Percentiles rank a stretch among this genome's conserved stretches.
Conservation (phyloP, 1,140 invertebrate species). For the Cydia splendana region DNA sequence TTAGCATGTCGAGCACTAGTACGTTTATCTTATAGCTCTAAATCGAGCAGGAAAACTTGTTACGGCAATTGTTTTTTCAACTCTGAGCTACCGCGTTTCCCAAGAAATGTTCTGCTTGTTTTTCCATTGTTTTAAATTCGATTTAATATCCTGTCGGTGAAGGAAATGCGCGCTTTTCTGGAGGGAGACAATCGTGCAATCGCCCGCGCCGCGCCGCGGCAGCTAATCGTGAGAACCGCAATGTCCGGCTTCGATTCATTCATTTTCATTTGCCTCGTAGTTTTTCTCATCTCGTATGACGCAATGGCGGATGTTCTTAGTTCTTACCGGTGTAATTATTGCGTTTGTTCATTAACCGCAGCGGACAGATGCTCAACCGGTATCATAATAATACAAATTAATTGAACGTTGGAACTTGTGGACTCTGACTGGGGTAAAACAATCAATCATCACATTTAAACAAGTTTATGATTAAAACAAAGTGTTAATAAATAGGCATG, state of each 20-base stretch:
- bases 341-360: conserved; percentile 37
- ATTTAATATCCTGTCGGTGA: conserved; percentile 39
- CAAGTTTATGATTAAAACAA: too few relatives aligned
- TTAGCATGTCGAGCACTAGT: too few relatives aligned
- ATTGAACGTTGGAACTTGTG: background rate
- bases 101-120: background rate
- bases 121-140: background rate
- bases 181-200: conserved; percentile 21
- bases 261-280: conserved; percentile 57
- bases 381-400: conserved; percentile 3
- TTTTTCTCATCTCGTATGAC: conserved; percentile 67
- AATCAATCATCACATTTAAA: background rate
- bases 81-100: background rate
- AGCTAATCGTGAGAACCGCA: conserved; percentile 66
- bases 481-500: too few relatives aligned
- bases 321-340: conserved; percentile 41
- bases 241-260: conserved; percentile 68
- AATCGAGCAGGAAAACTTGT: too few relatives aligned
- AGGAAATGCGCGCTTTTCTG: conserved; percentile 39
- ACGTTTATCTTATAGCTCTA: too few relatives aligned
- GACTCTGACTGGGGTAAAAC: background rate
- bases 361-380: conserved; percentile 9
- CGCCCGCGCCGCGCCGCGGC: conserved; percentile 35
- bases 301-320: conserved; percentile 63
- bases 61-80: background rate